Conservation (phyloP, 2,888 invertebrate genomes). For the Eledona agricola region DNA sequence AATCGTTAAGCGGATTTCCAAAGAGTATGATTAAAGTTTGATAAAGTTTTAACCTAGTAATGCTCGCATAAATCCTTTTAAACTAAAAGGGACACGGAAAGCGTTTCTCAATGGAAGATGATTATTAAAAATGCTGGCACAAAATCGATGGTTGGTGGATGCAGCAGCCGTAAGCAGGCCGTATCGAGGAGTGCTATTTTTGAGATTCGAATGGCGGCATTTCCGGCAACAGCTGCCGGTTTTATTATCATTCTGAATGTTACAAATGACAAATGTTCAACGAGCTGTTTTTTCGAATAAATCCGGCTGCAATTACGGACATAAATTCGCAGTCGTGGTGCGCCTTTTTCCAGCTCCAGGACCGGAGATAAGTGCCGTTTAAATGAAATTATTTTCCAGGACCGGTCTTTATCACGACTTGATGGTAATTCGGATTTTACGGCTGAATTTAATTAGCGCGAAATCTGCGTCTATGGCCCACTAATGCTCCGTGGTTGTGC, state of each 20-base stretch:
- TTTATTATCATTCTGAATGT: conserved; percentile 22
- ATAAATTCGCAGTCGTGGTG: conserved; percentile 19
- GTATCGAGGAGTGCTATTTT: conserved; percentile 10
- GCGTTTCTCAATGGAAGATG: conserved; percentile 33
- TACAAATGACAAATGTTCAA: conserved; percentile 26
- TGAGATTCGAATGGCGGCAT: conserved; percentile 24
- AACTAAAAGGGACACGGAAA: conserved; percentile 36
- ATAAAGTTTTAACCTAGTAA: conserved; percentile 38
- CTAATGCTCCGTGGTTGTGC: conserved; percentile 17
- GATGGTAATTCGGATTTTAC: conserved; percentile 32
- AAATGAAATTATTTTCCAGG: conserved; percentile 31
- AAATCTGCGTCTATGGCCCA: conserved; percentile 25
- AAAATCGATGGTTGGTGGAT: conserved; percentile 1
- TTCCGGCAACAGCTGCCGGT: conserved; percentile 33
- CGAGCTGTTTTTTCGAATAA: conserved; percentile 14
- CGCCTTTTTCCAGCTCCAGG: conserved; percentile 14
- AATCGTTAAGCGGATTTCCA: conserved; percentile 37
- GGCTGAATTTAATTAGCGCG: conserved; percentile 32
- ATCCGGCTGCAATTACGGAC: conserved; percentile 24
- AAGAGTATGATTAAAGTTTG: conserved; percentile 40
- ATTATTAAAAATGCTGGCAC: conserved; percentile 34
- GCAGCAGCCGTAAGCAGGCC: background rate
- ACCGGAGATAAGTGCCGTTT: conserved; percentile 24
- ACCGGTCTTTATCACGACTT: conserved; percentile 30
- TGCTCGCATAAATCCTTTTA: conserved; percentile 37